Conservation (phyloP, 2,113 vertebrate genomes). For the Glaucidium brasilianum region DNA sequence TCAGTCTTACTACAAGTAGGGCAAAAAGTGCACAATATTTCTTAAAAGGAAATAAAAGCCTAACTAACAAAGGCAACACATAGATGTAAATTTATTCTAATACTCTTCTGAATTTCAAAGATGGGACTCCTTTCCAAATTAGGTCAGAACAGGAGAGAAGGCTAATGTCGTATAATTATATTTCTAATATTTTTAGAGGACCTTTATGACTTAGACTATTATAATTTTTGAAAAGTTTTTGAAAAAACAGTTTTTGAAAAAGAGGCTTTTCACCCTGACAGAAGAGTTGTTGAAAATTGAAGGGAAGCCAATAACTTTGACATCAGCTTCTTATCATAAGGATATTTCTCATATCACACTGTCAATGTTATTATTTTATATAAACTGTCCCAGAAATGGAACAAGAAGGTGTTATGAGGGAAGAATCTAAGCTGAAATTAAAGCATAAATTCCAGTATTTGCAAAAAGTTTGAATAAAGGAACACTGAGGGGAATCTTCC, state of each 20-base stretch:
- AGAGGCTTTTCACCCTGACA: not conserved
- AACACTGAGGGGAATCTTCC: not conserved
- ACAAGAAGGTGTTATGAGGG: not conserved
- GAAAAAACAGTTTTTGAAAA: not conserved
- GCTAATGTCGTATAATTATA: not conserved
- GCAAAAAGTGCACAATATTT: not conserved
- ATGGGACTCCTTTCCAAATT: not conserved
- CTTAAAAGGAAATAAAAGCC: not conserved
- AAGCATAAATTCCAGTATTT: not conserved
- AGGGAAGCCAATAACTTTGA: not conserved
- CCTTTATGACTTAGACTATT: not conserved
- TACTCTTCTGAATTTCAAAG: not conserved
- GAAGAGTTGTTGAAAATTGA: not conserved
- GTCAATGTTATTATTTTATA: not conserved
- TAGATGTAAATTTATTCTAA: not conserved
- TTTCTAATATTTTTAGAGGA: not conserved
- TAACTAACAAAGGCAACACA: not conserved
- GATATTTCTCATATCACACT: not conserved
- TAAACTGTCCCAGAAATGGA: not conserved
- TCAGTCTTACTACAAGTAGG: not conserved
- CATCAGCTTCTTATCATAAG: not conserved
- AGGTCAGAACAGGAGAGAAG: not conserved
- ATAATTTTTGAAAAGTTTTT: not conserved
- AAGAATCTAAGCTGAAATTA: not conserved
- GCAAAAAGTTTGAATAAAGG: not conserved